A percentile compares a stretch with the other conserved stretches of the same genome.
Conservation (phyloP, 2,113 vertebrate genomes). For the Scophthalmus maximus region DNA sequence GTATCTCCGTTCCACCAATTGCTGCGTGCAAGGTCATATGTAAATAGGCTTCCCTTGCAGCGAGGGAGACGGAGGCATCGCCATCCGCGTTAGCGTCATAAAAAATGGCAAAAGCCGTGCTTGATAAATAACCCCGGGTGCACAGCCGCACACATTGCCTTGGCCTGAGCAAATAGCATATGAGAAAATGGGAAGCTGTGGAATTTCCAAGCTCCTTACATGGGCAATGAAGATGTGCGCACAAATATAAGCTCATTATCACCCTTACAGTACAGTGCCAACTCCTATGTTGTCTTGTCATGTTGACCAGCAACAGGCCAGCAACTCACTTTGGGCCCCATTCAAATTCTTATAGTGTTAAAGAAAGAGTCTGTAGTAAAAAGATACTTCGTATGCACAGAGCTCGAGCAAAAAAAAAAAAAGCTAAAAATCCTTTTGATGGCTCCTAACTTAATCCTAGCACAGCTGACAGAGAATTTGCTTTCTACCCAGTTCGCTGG, state of each 20-base stretch:
- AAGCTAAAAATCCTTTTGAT: slow-evolving; percentile 52
- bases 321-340: slow-evolving; percentile 16
- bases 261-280: background rate
- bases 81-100: slow-evolving; percentile 58
- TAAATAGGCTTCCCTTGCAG: slow-evolving; percentile 72
- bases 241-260: slow-evolving; percentile 40
- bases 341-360: slow-evolving; percentile 5
- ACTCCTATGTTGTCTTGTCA: slow-evolving; percentile 17
- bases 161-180: slow-evolving; percentile 18
- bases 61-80: slow-evolving; percentile 50
- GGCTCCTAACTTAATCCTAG: slow-evolving; percentile 60
- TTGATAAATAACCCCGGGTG: slow-evolving; percentile 67
- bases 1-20: slow-evolving; percentile 55
- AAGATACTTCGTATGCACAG: slow-evolving; percentile 31
- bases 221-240: slow-evolving; percentile 10
- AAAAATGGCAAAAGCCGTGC: slow-evolving; percentile 51
- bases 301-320: slow-evolving; percentile 19
- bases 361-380: background rate
- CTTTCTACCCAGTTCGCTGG: slow-evolving; percentile 50
- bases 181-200: slow-evolving; percentile 11
- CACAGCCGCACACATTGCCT: slow-evolving; percentile 8
- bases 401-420: slow-evolving; percentile 12
- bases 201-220: slow-evolving; percentile 6
- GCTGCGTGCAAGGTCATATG: slow-evolving; percentile 80
- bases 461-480: slow-evolving; percentile 60